Evolutionary conservation across 2,797 vertebrate genomes (phyloP).

Genomic region (Lerista edwardsae): DNA sequence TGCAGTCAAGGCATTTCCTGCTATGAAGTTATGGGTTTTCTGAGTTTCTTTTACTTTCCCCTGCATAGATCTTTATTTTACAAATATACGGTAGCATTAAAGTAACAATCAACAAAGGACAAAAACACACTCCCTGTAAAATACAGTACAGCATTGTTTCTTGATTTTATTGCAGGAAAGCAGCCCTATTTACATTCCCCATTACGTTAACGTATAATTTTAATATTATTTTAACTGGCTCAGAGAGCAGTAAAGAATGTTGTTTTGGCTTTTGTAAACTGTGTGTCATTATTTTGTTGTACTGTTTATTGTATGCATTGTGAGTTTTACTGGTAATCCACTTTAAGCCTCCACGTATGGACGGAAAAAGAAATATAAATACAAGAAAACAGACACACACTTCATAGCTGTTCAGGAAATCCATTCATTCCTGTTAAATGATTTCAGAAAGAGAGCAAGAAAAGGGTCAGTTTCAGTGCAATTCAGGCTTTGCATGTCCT

Average conservation of each 20-base stretch:
- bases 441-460: background rate
- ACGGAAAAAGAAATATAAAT: background rate
- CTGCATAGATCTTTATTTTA: background rate
- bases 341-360: background rate
- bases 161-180: background rate
- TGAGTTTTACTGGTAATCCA: background rate
- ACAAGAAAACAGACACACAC: background rate
- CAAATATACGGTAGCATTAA: background rate
- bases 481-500: background rate
- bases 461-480: background rate
- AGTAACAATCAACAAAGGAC: background rate
- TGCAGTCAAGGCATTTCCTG: background rate
- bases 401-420: background rate
- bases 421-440: background rate
- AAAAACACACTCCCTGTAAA: background rate
- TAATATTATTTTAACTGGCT: background rate
- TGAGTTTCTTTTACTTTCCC: background rate
- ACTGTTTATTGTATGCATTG: background rate
- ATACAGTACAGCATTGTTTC: background rate
- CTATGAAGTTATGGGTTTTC: background rate
- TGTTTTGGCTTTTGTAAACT: background rate
- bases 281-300: background rate
- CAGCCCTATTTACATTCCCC: background rate
- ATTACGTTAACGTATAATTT: background rate
- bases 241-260: background rate